Base-by-base conservation (phyloP, 2,888 invertebrate species). In the Gymnocheta viridis region DNA sequence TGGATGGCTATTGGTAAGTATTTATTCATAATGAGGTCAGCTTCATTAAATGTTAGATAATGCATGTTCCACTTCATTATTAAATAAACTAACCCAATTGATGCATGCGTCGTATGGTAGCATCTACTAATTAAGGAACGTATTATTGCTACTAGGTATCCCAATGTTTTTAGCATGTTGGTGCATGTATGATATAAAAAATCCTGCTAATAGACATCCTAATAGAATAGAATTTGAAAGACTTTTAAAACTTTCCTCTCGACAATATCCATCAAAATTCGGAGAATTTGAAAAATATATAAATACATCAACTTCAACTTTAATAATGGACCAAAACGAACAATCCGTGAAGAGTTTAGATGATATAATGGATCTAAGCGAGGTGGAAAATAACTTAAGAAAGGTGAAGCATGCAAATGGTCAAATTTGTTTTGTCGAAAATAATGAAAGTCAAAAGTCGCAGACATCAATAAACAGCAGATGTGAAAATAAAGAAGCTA, bases 1-100 rank as follows among this genome's bases (percentile, higher is more conserved):
- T 98, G 98, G 98, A 95, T 97, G 94, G 89, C 92, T 29, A 91
- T 97, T 86, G 98, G 98, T 96, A 91, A 93, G 94, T 80, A 29
- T 38, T 27, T 38, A 32, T 41, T 41, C 2, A 10, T 17, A 7
- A 22, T 5, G 27, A 24, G 6, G 17, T 24, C 22, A 47, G n/a
- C 60, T 56, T 22, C 14, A 58, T 17, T 56, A 1, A 47, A 49
- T 49, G 5, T 69, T 22, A 14, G 10, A 22, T 67, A 72, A 44
- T 64, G 44, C 72, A 70, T 73, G 83, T 49, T 14, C 1, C 58
- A 35, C 22, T 27, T 32, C 10, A 64, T 69, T 41, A 64, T 38
- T 41, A 32, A n/a, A 51, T 35, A 56, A 5, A 41, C 66, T 77
- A 78, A 78, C 19, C 12, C 58, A 66, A 12, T 56, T 64, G 41